A percentile compares a stretch with the other conserved stretches of the same genome.
These are phyloP conservation scores for Heloderma charlesbogerti DNA, from an alignment of 2,113 vertebrate species.

Conservation along the genomic window DNA sequence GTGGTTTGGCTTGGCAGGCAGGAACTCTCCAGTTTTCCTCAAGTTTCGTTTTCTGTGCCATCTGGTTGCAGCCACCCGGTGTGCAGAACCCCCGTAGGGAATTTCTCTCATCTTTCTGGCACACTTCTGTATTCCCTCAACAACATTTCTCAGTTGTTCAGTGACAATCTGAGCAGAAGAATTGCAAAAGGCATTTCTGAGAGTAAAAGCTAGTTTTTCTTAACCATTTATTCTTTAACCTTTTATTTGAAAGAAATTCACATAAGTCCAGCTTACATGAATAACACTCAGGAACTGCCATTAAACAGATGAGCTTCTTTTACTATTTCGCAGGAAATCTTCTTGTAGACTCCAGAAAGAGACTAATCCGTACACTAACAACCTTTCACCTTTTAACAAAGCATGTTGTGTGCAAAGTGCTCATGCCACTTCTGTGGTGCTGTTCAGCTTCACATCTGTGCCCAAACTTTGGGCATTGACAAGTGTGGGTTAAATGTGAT, in stretches of 20 bases:
- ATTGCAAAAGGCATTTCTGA: no score
- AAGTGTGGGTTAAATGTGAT: neutral
- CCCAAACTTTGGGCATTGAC: neutral
- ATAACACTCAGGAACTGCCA: neutral
- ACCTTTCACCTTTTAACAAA: neutral
- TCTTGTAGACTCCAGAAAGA: neutral
- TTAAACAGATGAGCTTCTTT: neutral
- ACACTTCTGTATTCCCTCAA: no score
- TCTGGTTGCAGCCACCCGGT: no score
- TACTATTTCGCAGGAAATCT: neutral
- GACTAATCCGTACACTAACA: neutral
- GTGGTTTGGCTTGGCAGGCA: no score
- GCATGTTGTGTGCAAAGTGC: neutral
- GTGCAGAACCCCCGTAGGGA: no score
- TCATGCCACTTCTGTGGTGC: neutral
- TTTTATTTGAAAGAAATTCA: no score
- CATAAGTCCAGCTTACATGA: neutral
- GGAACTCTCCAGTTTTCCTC: no score
- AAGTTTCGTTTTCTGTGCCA: no score
- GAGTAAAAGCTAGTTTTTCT: no score
- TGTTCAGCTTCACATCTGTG: neutral
- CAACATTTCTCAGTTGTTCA: no score
- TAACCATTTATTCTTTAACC: neutral
- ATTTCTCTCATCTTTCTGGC: no score
- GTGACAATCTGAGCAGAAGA: no score